Base-by-base conservation (phyloP, 2,797 vertebrate genomes). In the Podarcis siculus region DNA sequence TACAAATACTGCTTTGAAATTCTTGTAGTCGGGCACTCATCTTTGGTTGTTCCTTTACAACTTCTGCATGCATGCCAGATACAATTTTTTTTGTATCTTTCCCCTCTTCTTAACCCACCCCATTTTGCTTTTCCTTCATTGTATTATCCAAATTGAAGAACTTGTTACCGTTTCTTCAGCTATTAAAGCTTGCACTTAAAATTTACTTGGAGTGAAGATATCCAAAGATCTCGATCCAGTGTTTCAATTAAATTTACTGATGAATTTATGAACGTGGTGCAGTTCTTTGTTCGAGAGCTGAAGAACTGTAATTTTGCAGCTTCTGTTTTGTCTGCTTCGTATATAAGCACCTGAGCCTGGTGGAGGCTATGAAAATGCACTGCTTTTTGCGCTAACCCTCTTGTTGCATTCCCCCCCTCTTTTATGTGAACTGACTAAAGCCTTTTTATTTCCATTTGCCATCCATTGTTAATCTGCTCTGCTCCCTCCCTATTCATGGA, bases 381-480 rank as follows among this genome's bases (percentile, higher is more conserved):
- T 96, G 95, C 95, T 96, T 94, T 92, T 96, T 94, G 92, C 94
- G 72, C 78, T 95, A 93, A 95, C 89, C 89, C 91, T 90, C 84
- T 92, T 92, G 85, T 95, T 94, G 90, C 94, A 94, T 92, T 92
- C 93, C 80, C 90, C 90, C 89, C 90, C 83, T 83, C 66, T 72
- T 79, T 85, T 89, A 83, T 95, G 90, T 96, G 93, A 96, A 96
- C 91, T 97, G 96, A 97, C 94, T 95, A 96, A 96, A 97, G 95
- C 96, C 97, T 96, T 97, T 91, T 97, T 96, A 96, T 97, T 96
- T 96, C 95, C 97, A 97, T 98, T 96, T 97, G 96, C 96, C 97
- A 97, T 97, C 96, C 97, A 98, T 98, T 97, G 98, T 98, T 97
- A 98, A 98, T 97, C 97, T 98, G 97, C 97, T 98, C 95, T 98